phyloP scores from a whole-genome alignment of 92 coral and sea anemone species.

The Zoanthus gigantus region DNA sequence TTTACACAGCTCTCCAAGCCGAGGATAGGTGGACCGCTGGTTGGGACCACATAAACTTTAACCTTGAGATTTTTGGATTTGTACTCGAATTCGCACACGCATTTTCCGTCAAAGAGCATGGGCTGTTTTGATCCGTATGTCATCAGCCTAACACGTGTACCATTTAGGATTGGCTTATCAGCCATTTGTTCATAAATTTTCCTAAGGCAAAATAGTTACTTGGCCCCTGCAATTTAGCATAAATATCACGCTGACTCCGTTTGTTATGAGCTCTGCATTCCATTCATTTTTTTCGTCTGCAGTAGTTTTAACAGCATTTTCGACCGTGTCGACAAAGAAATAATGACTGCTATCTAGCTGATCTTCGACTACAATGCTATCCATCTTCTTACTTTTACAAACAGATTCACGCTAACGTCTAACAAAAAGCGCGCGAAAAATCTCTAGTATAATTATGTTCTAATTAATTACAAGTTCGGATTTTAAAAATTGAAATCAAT shows the following conservation, averaged over 20 bases:
- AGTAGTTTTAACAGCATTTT: not conserved
- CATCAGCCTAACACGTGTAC: not conserved
- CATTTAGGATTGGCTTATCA: not conserved
- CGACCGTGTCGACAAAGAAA: slow-evolving; percentile 11
- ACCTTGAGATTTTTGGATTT: not conserved
- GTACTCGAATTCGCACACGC: not conserved
- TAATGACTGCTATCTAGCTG: slow-evolving; percentile 1
- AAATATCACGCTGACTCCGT: not conserved
- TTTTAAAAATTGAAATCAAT: no score
- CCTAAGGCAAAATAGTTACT: not conserved
- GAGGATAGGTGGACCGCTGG: slow-evolving; percentile 6
- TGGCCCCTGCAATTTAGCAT: not conserved
- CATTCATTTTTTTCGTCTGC: not conserved
- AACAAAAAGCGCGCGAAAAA: no score
- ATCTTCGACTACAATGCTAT: not conserved
- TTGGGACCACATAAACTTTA: slow-evolving; percentile 9
- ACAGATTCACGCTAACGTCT: no score
- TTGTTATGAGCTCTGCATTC: no score
- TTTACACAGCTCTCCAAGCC: not conserved
- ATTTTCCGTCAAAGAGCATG: not conserved
- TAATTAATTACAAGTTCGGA: no score
- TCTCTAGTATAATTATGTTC: no score
- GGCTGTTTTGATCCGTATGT: slow-evolving; percentile 20
- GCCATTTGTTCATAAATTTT: not conserved
- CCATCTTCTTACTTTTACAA: not conserved